phyloP scores from a whole-genome alignment of 2,888 invertebrate genomes.

The Cryptus armator region DNA sequence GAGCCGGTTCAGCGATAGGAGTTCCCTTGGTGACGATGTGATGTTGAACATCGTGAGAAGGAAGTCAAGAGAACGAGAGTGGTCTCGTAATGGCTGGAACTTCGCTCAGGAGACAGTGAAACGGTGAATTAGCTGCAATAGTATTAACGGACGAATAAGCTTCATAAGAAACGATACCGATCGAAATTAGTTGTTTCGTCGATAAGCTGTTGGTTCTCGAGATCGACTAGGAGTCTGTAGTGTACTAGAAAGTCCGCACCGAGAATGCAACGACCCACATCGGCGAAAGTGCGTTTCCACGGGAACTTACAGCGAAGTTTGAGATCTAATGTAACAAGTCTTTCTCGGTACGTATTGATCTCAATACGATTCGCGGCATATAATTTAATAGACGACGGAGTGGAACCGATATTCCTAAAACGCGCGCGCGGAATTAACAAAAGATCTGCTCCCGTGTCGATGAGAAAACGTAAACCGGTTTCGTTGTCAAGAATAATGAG shows the following conservation, averaged over 20 bases:
- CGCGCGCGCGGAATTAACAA: background rate
- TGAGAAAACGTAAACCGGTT: background rate
- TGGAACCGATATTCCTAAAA: background rate
- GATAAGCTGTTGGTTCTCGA: constrained; percentile 1
- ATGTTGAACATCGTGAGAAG: too few species aligned
- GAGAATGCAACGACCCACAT: background rate
- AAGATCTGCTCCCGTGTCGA: background rate
- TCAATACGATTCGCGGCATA: constrained; percentile 20
- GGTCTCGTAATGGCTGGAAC: background rate
- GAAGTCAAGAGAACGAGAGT: too few species aligned
- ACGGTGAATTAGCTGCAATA: constrained; percentile 33
- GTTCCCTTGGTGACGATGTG: too few species aligned
- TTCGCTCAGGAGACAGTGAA: constrained; percentile 24
- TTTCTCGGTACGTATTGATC: constrained; percentile 12
- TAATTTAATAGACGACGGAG: background rate
- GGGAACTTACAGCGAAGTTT: background rate
- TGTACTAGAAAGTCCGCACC: constrained; percentile 29
- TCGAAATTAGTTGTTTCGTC: background rate
- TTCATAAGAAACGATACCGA: constrained; percentile 26
- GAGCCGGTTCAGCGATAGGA: too few species aligned
- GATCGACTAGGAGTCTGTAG: constrained; percentile 2
- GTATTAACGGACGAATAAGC: constrained; percentile 30
- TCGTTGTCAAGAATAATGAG: too few species aligned
- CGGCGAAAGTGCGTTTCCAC: background rate
- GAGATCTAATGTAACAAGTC: background rate